Base-by-base conservation (phyloP, 2,113 vertebrate genomes). In the Abramis brama region DNA sequence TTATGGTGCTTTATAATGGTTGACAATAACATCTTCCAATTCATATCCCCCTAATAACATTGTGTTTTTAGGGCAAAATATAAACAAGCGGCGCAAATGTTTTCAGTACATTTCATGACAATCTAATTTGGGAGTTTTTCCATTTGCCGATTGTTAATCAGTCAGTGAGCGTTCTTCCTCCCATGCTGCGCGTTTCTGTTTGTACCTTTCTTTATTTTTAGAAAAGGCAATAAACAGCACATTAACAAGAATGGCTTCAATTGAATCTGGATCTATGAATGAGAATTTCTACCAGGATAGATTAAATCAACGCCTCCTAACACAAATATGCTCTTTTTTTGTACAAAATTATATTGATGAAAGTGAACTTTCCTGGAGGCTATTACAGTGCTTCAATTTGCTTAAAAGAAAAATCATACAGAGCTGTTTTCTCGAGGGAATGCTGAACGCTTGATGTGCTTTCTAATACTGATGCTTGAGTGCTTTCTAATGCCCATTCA, bases 251-350 rank as follows among this genome's bases (percentile, higher is more conserved):
- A 47, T 17, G 57, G 12, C 36, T 66, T 64, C n/a, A 47, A 47
- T 21, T 66, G 43, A 80, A 80, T 47, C 39, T 45, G 36, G 39
- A 47, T 64, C 39, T 43, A 43, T 74, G 15, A 60, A 59, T 75
- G 15, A 74, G 39, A 57, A 60, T 75, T 43, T 59, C n/a, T 45
- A 36, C 19, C 4, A 11, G 5, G 25, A 7, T n/a, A 62, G 52
- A 75, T 76, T 52, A 78, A 78, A 75, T 68, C 39, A 76, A 57
- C 8, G 19, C 59, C 25, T 52, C 45, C 45, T 43, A 25, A 76
- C 75, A 68, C 74, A 64, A 60, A 50, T 17, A 55, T 70, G 15
- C 7, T 47, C 27, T 50, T 85, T 50, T 85, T 52, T 55, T n/a
- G 7, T 17, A 9, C 47, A 7, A 70, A 85, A 85, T 57, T 11